Evolutionary conservation across 1,140 invertebrate species (phyloP), one percentile per base, ranked within the genome.

Genomic region (Megalonaias nervosa): DNA sequence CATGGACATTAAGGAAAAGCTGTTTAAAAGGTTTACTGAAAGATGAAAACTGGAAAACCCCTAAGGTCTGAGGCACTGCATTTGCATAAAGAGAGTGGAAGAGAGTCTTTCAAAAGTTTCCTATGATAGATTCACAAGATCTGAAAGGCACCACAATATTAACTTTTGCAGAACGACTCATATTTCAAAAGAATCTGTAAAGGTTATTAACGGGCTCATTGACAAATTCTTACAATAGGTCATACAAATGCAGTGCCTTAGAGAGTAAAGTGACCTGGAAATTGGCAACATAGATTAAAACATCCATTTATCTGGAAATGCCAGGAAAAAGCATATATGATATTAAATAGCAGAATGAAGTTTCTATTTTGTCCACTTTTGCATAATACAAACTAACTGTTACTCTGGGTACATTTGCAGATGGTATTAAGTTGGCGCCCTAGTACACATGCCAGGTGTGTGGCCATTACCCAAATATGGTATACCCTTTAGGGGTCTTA

Each of bases 251-350:
- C 15, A 65, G 38, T n/a, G 17, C 5, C 17, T 11, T 14, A 12
- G 55, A 3, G 13, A 17, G 38, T 74, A 74, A 48, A 55, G 58
- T 11, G 58, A 62, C 19, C 13, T 13, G 2, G 17, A 12, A 6
- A 77, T 77, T n/a, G 60, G 38, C 6, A 77, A 71, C 56, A 77
- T 77, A 69, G 75, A 77, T 48, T 26, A 64, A 77, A 68, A 77
- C 75, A 1, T 70, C 70, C 48, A 59, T 77, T 11, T 72, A 55
- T 14, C 17, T 77, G 11, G 64, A 77, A 57, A 77, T 80, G 73
- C 73, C 74, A 26, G 69, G 72, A 56, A 68, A 72, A 12, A 23
- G 17, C 16, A 80, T 70, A 9, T 59, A 61, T 2, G 31, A 67
- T 9, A 31, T n/a, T 1, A 67, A 66, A 26, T 69, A 73, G 1